Percentiles rank a stretch among this genome's conserved stretches.
These are phyloP conservation scores for Lymantria dispar DNA, from an alignment of 2,888 invertebrate genomes.

Conservation along the genomic window DNA sequence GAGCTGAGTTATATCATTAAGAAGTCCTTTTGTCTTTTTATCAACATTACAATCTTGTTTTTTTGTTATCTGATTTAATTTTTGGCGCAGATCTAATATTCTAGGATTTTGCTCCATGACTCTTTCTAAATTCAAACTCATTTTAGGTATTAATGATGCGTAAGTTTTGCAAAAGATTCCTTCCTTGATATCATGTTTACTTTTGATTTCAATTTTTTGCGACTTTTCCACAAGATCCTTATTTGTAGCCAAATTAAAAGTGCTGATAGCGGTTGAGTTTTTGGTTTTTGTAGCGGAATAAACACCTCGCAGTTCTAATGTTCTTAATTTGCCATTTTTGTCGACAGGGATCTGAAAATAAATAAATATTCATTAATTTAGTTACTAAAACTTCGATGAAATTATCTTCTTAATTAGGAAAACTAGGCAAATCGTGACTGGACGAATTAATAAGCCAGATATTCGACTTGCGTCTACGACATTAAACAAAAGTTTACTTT, in stretches of 20 bases:
- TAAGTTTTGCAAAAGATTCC: conserved; percentile 61
- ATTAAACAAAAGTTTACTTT: conserved; percentile 5
- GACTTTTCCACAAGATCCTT: conserved; percentile 43
- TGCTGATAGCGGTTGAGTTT: conserved; percentile 45
- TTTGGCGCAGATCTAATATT: conserved; percentile 72
- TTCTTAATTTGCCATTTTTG: conserved; percentile 70
- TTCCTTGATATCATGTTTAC: conserved; percentile 55
- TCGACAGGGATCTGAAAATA: conserved; percentile 71
- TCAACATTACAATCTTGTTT: conserved; percentile 69
- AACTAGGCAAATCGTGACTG: background rate
- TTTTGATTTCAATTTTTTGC: conserved; percentile 44
- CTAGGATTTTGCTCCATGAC: conserved; percentile 70
- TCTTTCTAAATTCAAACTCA: conserved; percentile 69
- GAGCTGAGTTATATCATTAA: conserved; percentile 72
- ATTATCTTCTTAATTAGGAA: background rate
- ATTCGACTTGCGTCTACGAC: background rate
- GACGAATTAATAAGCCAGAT: background rate
- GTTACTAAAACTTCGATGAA: background rate
- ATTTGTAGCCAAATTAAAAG: conserved; percentile 45
- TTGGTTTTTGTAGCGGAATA: conserved; percentile 61
- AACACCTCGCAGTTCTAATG: conserved; percentile 61
- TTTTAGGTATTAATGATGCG: conserved; percentile 71
- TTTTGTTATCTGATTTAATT: conserved; percentile 71
- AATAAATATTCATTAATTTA: background rate
- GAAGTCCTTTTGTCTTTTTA: conserved; percentile 66